Base-by-base conservation (phyloP, 2,888 invertebrate species). In the Scaptomyza parva region DNA sequence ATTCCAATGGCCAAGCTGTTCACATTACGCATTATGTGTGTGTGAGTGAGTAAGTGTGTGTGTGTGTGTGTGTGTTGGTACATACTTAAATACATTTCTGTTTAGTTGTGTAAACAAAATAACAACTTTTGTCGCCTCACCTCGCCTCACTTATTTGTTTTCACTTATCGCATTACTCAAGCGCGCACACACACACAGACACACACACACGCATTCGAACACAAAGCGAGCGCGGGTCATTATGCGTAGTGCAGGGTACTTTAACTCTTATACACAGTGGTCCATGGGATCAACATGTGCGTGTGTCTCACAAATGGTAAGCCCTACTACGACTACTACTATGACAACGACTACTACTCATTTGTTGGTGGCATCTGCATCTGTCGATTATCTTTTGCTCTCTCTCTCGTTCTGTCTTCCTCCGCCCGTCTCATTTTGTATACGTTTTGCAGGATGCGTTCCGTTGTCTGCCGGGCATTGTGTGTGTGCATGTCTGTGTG, bases 101-200 rank as follows among this genome's bases (percentile, higher is more conserved):
- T 85, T 85, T 86, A 80, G 70, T 67, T 63, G 71, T 59, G 75
- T 86, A 87, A 84, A 86, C 72, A 77, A 74, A 75, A 71, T 69
- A 37, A 37, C 37, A 37, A 37, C 37, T 74, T 76, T 70, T 71
- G 77, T 77, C 76, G 78, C 76, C 67, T 71, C 57, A 43, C 59
- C 60, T 78, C 73, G 78, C 73, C 66, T 74, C 58, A 53, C 61
- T 57, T 88, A 76, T 80, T 79, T 86, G 78, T 86, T 84, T 84
- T 86, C 81, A 86, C 85, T 84, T 81, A 86, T 77, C 87, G 79
- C 65, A 66, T 70, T 66, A 70, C 69, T 74, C 58, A 73, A 70
- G 53, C 69, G 57, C 22, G 43, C 44, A 45, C 35, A 37, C 17
- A 37, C 17, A 17, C 40, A 70, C 65, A 67, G 54, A 73, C 69